phyloP scores from a whole-genome alignment of 1,140 invertebrate genomes.

The Lordiphosa clarofinis region DNA sequence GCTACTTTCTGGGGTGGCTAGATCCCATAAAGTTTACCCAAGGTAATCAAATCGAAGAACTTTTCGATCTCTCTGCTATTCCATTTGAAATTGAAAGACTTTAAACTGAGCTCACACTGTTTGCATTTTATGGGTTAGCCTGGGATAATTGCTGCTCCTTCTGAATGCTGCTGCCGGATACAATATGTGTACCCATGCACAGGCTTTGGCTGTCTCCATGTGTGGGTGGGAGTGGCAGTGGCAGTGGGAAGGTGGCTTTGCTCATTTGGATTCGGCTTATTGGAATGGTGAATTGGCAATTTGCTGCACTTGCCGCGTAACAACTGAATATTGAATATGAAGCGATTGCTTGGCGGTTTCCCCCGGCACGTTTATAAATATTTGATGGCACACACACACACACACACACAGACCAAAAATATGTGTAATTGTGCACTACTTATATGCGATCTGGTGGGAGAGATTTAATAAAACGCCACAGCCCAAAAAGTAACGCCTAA shows the following conservation, averaged over 20 bases:
- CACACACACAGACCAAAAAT: slow-evolving; percentile 30
- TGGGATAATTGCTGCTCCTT: slow-evolving; percentile 17
- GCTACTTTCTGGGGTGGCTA: no score
- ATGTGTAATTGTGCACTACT: slow-evolving; percentile 51
- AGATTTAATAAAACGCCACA: slow-evolving; percentile 19
- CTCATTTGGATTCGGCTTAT: slow-evolving; percentile 52
- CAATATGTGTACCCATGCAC: neutral
- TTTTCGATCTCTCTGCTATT: no score
- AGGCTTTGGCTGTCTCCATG: neutral
- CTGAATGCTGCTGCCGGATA: neutral
- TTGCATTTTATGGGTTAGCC: slow-evolving; percentile 15
- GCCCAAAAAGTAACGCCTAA: slow-evolving; percentile 25
- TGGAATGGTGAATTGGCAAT: slow-evolving; percentile 54
- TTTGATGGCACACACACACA: slow-evolving; percentile 30
- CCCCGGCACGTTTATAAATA: slow-evolving; percentile 50
- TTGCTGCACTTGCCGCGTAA: slow-evolving; percentile 53
- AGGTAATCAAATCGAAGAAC: no score
- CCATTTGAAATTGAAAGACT: no score
- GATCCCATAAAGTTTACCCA: no score
- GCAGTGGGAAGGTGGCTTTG: slow-evolving; percentile 13
- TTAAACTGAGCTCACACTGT: neutral
- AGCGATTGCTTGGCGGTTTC: slow-evolving; percentile 51
- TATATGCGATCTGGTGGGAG: slow-evolving; percentile 25
- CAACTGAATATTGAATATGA: slow-evolving; percentile 56
- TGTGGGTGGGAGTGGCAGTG: neutral